Conservation (phyloP, 2,113 vertebrate species). For the Neodon shergylaensis region DNA sequence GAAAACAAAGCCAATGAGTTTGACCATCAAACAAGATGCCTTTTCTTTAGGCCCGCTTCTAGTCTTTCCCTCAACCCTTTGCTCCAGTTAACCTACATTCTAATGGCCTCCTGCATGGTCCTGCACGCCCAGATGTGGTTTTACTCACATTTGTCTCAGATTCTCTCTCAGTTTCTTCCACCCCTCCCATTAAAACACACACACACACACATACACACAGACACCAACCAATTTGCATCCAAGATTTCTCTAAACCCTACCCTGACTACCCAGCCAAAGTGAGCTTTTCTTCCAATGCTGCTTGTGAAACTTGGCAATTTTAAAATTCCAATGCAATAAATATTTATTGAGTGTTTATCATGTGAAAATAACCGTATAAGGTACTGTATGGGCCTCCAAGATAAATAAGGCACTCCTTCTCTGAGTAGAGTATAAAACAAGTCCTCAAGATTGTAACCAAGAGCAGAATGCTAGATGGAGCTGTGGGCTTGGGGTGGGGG, state of each 20-base stretch:
- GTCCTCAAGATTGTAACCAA: constrained; percentile 49
- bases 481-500: neutral
- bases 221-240: neutral
- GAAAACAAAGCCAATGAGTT: neutral
- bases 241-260: constrained; percentile 58
- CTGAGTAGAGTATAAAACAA: constrained; percentile 62
- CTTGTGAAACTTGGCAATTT: constrained; percentile 64
- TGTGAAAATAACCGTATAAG: constrained; percentile 71
- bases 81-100: neutral
- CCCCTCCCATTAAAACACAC: neutral
- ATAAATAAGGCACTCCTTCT: constrained; percentile 66
- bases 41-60: neutral
- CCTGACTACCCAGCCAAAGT: constrained; percentile 59
- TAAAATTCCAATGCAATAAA: constrained; percentile 72
- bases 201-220: neutral
- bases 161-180: neutral
- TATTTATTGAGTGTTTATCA: constrained; percentile 79
- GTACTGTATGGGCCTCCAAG: constrained; percentile 38
- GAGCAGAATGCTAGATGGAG: neutral
- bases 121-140: neutral
- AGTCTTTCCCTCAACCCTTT: neutral
- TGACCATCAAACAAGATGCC: neutral
- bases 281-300: neutral
- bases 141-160: neutral
- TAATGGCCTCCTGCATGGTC: neutral